A percentile compares a stretch with the other conserved stretches of the same genome.
Conservation (phyloP, 2,888 invertebrate genomes). For the Deilephila porcellus region DNA sequence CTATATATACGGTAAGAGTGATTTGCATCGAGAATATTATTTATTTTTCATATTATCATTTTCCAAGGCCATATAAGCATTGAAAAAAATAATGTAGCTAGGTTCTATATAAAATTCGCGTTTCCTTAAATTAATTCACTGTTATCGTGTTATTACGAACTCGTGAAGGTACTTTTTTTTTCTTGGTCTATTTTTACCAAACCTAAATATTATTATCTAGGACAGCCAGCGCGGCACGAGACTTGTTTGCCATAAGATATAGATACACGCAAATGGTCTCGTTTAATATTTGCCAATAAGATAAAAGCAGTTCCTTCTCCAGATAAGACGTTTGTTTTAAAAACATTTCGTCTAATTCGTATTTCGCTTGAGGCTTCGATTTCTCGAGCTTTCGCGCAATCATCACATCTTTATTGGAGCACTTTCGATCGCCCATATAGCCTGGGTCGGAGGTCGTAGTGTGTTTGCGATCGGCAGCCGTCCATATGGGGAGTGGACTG, state of each 20-base stretch:
- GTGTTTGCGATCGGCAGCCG: constrained; percentile 38
- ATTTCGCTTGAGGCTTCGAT: constrained; percentile 15
- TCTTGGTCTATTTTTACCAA: not conserved
- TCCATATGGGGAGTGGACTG: constrained; percentile 48
- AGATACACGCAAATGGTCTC: constrained; percentile 56
- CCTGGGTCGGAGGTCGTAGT: constrained; percentile 44
- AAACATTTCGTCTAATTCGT: constrained; percentile 31
- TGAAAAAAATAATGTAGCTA: no score
- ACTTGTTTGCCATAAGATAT: constrained; percentile 60
- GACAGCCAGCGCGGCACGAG: constrained; percentile 38
- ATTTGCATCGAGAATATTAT: constrained; percentile 51
- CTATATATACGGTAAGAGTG: constrained; percentile 67
- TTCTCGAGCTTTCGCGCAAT: constrained; percentile 31
- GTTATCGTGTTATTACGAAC: not conserved
- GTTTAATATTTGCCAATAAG: constrained; percentile 57
- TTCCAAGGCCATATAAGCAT: not conserved
- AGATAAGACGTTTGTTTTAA: constrained; percentile 23
- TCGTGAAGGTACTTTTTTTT: not conserved
- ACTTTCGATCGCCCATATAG: constrained; percentile 54
- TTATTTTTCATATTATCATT: not conserved
- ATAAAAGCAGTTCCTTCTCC: constrained; percentile 41
- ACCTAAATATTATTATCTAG: constrained; percentile 52
- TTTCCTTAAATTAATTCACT: not conserved
- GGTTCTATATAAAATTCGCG: no score
- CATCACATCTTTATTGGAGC: constrained; percentile 42